Evolutionary conservation across 2,888 invertebrate species (phyloP).

Genomic region (Lasioglossum oenotherae): DNA sequence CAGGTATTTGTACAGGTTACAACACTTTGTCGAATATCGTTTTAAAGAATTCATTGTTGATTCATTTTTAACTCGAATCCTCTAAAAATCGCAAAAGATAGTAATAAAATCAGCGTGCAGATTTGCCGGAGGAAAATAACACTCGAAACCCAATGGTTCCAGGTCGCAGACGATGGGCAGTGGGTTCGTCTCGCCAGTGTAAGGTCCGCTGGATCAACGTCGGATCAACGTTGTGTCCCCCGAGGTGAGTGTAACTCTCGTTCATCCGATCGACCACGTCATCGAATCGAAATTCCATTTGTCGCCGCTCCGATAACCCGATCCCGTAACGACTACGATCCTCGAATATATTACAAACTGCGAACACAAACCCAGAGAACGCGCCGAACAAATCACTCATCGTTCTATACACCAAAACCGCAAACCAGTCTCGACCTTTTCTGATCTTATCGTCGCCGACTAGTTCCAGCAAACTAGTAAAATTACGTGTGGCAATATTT

Average conservation of each 20-base stretch:
- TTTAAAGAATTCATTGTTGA: background rate
- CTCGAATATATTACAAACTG: background rate
- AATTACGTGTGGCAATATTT: background rate
- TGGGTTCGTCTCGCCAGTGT: constrained; percentile 91
- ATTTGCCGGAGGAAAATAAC: background rate
- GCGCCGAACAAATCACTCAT: constrained; percentile 11
- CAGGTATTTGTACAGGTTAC: background rate
- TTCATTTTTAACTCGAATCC: too few species aligned
- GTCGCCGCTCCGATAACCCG: background rate
- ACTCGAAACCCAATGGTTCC: constrained; percentile 82
- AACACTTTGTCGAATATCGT: background rate
- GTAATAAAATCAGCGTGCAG: background rate
- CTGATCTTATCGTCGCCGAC: background rate
- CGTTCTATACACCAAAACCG: background rate
- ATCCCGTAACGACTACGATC: background rate
- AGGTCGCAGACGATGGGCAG: constrained; percentile 91
- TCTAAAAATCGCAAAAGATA: background rate
- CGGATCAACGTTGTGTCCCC: constrained; percentile 50
- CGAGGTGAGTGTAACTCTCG: constrained; percentile 57
- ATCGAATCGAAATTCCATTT: constrained; percentile 10
- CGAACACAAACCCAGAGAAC: background rate
- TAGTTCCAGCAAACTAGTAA: background rate
- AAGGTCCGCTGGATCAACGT: constrained; percentile 79
- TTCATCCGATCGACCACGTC: constrained; percentile 10
- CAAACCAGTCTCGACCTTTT: background rate